phyloP scores from a whole-genome alignment of 2,797 vertebrate genomes.

The Melanotaenia trifasciata region DNA sequence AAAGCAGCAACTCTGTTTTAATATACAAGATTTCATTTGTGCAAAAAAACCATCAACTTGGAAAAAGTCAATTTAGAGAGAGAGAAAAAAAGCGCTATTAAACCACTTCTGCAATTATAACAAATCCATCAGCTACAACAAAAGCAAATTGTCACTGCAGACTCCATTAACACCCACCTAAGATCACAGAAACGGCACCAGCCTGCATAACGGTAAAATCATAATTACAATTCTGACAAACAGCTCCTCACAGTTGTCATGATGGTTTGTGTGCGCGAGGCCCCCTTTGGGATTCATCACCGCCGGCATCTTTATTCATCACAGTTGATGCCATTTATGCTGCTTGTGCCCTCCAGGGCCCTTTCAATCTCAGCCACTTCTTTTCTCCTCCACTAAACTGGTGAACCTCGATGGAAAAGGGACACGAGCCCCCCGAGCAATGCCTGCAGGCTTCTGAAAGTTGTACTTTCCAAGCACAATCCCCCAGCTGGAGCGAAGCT shows the following conservation, averaged over 20 bases:
- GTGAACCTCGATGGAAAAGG: slow-evolving; percentile 12
- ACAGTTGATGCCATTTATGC: slow-evolving; percentile 3
- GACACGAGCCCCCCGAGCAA: slow-evolving; percentile 12
- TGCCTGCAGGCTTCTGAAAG: slow-evolving; percentile 38
- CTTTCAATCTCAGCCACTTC: neutral
- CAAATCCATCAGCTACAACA: slow-evolving; percentile 52
- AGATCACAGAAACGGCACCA: slow-evolving; percentile 28
- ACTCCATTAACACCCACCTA: slow-evolving; percentile 64
- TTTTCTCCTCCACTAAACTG: slow-evolving; percentile 14
- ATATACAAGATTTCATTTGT: slow-evolving; percentile 14
- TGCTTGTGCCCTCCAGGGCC: neutral
- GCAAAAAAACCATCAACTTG: slow-evolving; percentile 22
- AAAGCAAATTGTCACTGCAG: slow-evolving; percentile 39
- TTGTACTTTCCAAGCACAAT: slow-evolving; percentile 6
- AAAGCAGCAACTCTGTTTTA: neutral
- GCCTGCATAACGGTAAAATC: slow-evolving; percentile 44
- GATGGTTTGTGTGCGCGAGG: slow-evolving; percentile 19
- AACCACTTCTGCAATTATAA: slow-evolving; percentile 50
- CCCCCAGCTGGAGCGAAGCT: slow-evolving; percentile 32
- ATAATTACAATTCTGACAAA: slow-evolving; percentile 49
- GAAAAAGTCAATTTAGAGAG: neutral
- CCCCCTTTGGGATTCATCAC: slow-evolving; percentile 22
- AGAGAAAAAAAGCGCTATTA: slow-evolving; percentile 30
- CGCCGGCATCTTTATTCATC: slow-evolving; percentile 29
- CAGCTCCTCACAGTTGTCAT: slow-evolving; percentile 27